Percentiles rank a stretch among this genome's conserved stretches.
phyloP scores from a whole-genome alignment of 2,888 invertebrate species.

The Lepidonotus clava region DNA sequence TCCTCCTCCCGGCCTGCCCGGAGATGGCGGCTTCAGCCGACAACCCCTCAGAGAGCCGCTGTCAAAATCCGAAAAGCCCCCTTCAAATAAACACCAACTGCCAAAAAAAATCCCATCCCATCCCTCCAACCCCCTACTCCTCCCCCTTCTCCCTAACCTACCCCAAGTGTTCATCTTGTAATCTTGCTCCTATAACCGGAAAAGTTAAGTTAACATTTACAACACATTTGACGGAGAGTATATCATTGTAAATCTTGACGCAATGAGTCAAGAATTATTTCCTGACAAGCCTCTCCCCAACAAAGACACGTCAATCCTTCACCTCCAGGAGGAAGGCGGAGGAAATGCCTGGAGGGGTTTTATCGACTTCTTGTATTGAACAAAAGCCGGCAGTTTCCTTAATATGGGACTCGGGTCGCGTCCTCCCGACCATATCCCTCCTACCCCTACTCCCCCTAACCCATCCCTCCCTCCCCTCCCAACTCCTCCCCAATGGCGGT shows the following conservation, averaged over 20 bases:
- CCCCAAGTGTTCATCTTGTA: background rate
- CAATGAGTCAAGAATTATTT: too few species aligned
- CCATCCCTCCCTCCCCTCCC: background rate
- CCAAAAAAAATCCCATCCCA: slow-evolving; percentile 25
- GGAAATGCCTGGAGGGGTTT: background rate
- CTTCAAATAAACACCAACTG: slow-evolving; percentile 25
- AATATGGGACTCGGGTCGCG: slow-evolving; percentile 26
- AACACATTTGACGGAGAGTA: too few species aligned
- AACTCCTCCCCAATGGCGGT: background rate
- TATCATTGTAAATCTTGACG: too few species aligned
- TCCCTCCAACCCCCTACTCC: background rate
- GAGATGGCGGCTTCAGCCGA: background rate
- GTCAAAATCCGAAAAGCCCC: slow-evolving; percentile 33
- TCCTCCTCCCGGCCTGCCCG: background rate
- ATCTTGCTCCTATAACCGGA: too few species aligned
- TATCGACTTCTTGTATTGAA: slow-evolving; percentile 37
- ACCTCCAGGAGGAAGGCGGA: too few species aligned
- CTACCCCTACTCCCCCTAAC: background rate
- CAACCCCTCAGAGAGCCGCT: slow-evolving; percentile 21
- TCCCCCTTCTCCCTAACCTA: background rate
- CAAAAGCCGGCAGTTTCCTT: background rate
- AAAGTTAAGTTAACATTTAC: too few species aligned
- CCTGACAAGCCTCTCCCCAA: too few species aligned
- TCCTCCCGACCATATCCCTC: background rate
- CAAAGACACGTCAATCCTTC: too few species aligned